These are phyloP conservation scores for Hylia prasina DNA, from an alignment of 2,113 vertebrate genomes.

Conservation along the genomic window DNA sequence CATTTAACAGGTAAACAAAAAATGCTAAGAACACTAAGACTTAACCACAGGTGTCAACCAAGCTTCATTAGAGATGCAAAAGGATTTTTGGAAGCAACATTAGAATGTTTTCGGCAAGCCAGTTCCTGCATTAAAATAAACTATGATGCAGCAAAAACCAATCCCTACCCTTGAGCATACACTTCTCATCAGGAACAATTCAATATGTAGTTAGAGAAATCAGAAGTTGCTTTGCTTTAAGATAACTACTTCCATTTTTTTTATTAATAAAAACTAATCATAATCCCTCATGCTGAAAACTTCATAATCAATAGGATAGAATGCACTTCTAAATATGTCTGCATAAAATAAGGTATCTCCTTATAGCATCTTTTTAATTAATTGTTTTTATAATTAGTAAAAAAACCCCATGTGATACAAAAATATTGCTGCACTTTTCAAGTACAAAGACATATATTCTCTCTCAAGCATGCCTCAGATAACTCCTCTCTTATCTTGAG, in stretches of 20 bases:
- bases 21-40: not conserved
- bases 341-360: not conserved
- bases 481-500: not conserved
- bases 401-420: fast-evolving
- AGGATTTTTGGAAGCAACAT: not conserved
- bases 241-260: not conserved
- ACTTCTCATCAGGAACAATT: not conserved
- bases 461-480: not conserved
- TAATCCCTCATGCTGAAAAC: not conserved
- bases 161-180: fast-evolving
- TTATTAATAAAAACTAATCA: not conserved
- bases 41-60: not conserved
- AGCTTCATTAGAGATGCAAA: not conserved
- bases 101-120: not conserved
- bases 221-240: not conserved
- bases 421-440: not conserved
- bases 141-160: not conserved
- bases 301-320: not conserved
- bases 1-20: not conserved
- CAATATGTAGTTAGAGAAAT: not conserved
- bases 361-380: not conserved
- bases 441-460: not conserved
- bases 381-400: not conserved
- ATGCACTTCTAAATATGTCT: not conserved
- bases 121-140: not conserved